Base-by-base conservation (phyloP, 2,888 invertebrate species). In the Anthophora plumipes region DNA sequence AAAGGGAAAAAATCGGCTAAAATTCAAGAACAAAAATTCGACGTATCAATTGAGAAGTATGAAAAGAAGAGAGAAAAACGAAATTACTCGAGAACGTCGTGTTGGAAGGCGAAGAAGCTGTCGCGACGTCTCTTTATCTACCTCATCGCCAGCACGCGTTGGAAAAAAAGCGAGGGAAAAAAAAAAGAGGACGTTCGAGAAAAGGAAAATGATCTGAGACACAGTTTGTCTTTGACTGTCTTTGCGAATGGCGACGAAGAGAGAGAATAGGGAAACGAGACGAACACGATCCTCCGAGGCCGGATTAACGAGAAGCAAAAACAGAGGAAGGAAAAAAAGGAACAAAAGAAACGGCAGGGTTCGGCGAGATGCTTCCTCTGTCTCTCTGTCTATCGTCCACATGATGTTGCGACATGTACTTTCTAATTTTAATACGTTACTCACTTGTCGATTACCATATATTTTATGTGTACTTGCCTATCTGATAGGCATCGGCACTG, bases 361-460 rank as follows among this genome's bases (percentile, higher is more conserved):
- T 78, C 82, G n/a, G 59, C 74, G 75, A 70, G 60, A 77, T 63
- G 64, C 77, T 80, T 68, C 76, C 75, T 75, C 77, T 41, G 31
- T 83, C 80, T 89, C 80, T 89, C 79, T 90, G 77, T 89, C 83
- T 90, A 82, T 90, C 87, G 90, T 90, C 89, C 89, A 88, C 84
- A n/a, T n/a, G 68, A 78, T 83, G 88, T 91, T 91, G 89, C 88
- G 88, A 91, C 86, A 89, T 87, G 88, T 92, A 92, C 90, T 92
- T 92, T 90, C 89, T 91, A 92, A 92, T 92, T 92, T 92, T 90
- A 92, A 90, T 91, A 90, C 89, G 89, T 91, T 92, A 89, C 85
- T 90, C 88, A 85, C 85, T 86, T 85, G 86, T 80, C 82, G 84
- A 88, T 85, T 89, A 87, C 77, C 68, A 90, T 92, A 91, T 92